These are phyloP conservation scores for Philotrypesis tridentata DNA, from an alignment of 1,140 invertebrate genomes.

Conservation along the genomic window DNA sequence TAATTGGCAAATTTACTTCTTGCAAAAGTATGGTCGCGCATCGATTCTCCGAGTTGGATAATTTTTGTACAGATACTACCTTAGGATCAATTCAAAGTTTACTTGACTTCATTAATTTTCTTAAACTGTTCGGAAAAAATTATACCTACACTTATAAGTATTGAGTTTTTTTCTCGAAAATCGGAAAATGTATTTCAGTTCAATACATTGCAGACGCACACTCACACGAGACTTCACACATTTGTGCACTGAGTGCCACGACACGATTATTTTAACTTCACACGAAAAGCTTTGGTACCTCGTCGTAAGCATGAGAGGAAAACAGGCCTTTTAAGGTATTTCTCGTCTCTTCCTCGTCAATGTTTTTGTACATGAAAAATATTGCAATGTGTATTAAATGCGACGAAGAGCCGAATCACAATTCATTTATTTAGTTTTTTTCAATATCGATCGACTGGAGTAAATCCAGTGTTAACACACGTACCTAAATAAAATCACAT, in stretches of 20 bases:
- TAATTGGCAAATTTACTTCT: slow-evolving; percentile 40
- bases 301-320: slow-evolving; percentile 47
- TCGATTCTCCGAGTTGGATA: slow-evolving; percentile 22
- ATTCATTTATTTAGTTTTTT: slow-evolving; percentile 28
- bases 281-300: slow-evolving; percentile 42
- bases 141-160: neutral
- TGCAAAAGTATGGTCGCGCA: slow-evolving; percentile 30
- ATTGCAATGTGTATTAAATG: slow-evolving; percentile 42
- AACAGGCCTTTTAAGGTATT: slow-evolving; percentile 39
- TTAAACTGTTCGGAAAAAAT: neutral
- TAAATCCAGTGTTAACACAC: slow-evolving; percentile 18
- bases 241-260: slow-evolving; percentile 43
- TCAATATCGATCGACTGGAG: neutral
- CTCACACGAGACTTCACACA: slow-evolving; percentile 27
- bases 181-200: slow-evolving; percentile 4
- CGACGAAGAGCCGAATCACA: slow-evolving; percentile 27
- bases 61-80: slow-evolving; percentile 33
- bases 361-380: slow-evolving; percentile 42
- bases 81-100: slow-evolving; percentile 42
- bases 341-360: slow-evolving; percentile 11
- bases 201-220: slow-evolving; percentile 14
- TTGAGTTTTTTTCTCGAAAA: slow-evolving; percentile 12
- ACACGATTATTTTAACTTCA: slow-evolving; percentile 19
- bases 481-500: slow-evolving; percentile 27
- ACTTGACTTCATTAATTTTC: slow-evolving; percentile 13